Conservation (phyloP, 2,797 vertebrate genomes). For the Peromyscus nudipes region DNA sequence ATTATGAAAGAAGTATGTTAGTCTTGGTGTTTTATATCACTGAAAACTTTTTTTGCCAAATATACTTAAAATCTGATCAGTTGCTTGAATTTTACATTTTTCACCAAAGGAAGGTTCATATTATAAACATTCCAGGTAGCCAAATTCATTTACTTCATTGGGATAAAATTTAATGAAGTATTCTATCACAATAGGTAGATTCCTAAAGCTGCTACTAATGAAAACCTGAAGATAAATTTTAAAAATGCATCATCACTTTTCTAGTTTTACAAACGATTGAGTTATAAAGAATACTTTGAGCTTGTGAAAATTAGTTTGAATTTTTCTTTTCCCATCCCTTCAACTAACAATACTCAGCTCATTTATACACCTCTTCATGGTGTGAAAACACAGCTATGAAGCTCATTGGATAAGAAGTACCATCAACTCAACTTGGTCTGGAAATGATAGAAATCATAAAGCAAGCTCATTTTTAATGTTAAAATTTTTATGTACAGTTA, state of each 20-base stretch:
- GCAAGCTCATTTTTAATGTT: background rate
- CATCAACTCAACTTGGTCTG: background rate
- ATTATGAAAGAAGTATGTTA: constrained; percentile 12
- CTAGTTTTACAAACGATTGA: background rate
- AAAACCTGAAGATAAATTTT: constrained; percentile 24
- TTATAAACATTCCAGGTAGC: background rate
- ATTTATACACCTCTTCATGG: background rate
- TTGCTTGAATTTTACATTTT: constrained; percentile 15
- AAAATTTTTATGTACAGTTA: background rate
- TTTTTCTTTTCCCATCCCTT: background rate
- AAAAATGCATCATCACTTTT: constrained; percentile 11
- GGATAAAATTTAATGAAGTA: constrained; percentile 7
- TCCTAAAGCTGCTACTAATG: background rate
- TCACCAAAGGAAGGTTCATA: background rate
- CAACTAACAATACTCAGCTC: background rate
- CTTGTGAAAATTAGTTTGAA: background rate
- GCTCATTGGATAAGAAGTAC: background rate
- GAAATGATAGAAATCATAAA: background rate
- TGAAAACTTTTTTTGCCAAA: background rate
- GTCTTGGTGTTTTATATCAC: background rate
- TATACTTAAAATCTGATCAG: background rate
- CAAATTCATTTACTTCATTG: background rate
- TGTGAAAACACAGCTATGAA: constrained; percentile 9
- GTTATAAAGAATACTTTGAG: background rate
- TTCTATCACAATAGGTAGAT: background rate